Evolutionary conservation across 2,113 vertebrate species (phyloP), one percentile per base, ranked within the genome.

Genomic region (Desmodus rotundus): DNA sequence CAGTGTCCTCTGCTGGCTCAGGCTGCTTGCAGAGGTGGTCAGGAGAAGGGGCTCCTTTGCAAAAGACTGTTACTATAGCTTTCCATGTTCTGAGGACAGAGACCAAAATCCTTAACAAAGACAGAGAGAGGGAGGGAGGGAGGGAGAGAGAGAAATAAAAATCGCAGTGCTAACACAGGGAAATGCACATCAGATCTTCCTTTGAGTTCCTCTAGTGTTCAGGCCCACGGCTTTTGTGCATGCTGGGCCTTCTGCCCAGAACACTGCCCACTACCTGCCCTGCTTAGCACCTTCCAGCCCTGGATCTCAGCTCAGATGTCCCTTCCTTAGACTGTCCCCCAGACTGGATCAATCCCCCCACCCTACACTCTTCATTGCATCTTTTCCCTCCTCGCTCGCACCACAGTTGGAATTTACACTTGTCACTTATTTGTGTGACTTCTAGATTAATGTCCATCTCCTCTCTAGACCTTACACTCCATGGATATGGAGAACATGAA

Each of bases 191-290:
- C 22, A 24, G 19, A 8, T 73, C 19, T 47, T 61, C 28, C 11
- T 26, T 38, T 77, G 43, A 24, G 36, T 26, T 43, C 58, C 76
- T 13, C 13, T 3, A 13, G 22, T 10, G 41, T 72, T 76, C 36
- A 22, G 47, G 13, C 43, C 63, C 73, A 10, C 5, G 36, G 84
- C 36, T 14, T 87, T 54, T 63, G 43, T 65, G 19, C 36, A 24
- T 45, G 28, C 33, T 56, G 36, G 50, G 28, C 11, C 36, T 56
- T 88, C 68, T n/a, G 26, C 65, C 20, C 12, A 4, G 43, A 15
- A 20, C 31, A n/a, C 24, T 0, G 1, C 4, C 33, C 10, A 10
- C 31, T 7, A 19, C 1, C 4, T 7, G 2, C 26, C 24, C 31
- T 31, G 26, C 13, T 31, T 70, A 56, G 63, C 16, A 36, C 14